Evolutionary conservation across 2,888 invertebrate genomes (phyloP).

Genomic region (Microplitis deprimator): DNA sequence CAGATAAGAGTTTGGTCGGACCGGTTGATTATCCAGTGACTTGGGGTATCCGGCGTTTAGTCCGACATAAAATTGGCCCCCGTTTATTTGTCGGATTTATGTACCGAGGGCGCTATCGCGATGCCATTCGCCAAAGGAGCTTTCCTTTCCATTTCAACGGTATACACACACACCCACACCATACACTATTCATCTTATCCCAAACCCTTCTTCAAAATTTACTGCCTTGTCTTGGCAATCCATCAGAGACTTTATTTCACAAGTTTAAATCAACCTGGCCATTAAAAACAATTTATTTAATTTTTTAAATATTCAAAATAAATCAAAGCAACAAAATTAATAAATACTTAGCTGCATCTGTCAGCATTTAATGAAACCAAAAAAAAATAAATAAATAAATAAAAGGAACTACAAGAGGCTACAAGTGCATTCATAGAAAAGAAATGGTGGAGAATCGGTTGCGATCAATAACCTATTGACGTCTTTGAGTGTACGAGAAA

Average conservation of each 20-base stretch:
- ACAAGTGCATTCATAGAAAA: conserved; percentile 9
- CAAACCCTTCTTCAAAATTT: conserved; percentile 44
- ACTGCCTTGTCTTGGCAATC: conserved; percentile 41
- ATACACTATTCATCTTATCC: background rate
- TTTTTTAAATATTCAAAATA: background rate
- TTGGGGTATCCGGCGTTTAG: background rate
- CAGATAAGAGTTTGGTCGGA: background rate
- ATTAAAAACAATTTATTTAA: background rate
- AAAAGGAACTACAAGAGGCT: background rate
- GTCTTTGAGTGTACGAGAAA: conserved; percentile 17
- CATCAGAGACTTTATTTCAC: conserved; percentile 25
- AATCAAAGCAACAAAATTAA: background rate
- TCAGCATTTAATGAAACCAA: background rate
- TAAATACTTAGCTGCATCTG: conserved; percentile 9
- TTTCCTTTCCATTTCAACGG: conserved; percentile 46
- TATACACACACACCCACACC: conserved; percentile 38
- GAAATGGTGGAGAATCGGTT: background rate
- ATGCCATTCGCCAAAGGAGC: conserved; percentile 44
- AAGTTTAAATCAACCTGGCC: background rate
- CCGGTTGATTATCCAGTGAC: background rate
- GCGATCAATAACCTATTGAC: conserved; percentile 22
- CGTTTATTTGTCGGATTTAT: conserved; percentile 17
- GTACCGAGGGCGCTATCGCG: conserved; percentile 46
- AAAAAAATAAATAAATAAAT: background rate
- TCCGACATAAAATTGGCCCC: conserved; percentile 1